These are phyloP conservation scores for Harpagus bidentatus DNA, from an alignment of 2,113 vertebrate genomes.

Conservation along the genomic window DNA sequence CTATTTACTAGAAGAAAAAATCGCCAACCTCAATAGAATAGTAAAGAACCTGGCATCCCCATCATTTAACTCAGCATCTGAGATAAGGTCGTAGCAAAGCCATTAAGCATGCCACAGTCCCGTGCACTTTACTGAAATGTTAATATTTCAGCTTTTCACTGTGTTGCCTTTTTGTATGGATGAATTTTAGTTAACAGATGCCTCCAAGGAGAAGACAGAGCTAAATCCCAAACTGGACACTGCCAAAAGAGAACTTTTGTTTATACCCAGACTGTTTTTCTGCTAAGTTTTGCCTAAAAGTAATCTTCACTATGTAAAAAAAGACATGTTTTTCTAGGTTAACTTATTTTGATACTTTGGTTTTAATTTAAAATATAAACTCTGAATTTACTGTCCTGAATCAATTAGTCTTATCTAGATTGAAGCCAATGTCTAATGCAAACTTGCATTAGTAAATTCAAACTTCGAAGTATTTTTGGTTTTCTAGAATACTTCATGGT, in stretches of 20 bases:
- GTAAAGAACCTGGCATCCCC: constrained; percentile 84
- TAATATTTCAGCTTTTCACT: constrained; percentile 31
- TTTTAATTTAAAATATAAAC: background rate
- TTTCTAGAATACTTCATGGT: background rate
- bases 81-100: constrained; percentile 69
- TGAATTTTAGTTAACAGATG: background rate
- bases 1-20: constrained; percentile 92
- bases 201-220: background rate
- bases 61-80: constrained; percentile 55
- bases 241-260: background rate
- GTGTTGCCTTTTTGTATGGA: constrained; percentile 22
- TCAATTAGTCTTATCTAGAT: background rate
- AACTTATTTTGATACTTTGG: background rate
- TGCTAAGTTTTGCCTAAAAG: constrained; percentile 19
- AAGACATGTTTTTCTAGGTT: background rate
- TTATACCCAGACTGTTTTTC: background rate
- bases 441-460: background rate
- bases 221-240: background rate
- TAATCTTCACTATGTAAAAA: background rate
- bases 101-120: background rate
- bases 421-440: background rate
- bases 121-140: constrained; percentile 61
- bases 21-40: constrained; percentile 90
- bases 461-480: background rate
- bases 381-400: background rate